phyloP scores from a whole-genome alignment of 2,113 vertebrate genomes.

The Thinocorus orbignyianus region DNA sequence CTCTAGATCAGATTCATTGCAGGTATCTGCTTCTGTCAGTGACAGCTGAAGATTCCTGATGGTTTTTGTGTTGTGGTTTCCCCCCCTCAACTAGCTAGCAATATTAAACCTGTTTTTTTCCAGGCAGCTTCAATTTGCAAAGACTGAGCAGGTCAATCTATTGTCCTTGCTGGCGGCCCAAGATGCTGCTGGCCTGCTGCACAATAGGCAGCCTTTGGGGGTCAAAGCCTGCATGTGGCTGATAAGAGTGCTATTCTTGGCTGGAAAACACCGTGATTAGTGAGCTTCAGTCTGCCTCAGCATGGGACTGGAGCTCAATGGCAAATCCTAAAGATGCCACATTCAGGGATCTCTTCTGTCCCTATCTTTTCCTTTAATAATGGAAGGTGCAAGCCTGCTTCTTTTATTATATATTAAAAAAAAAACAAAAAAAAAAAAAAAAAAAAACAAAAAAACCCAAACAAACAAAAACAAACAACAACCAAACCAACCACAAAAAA shows the following conservation, averaged over 20 bases:
- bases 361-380: background rate
- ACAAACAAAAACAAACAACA: too few relatives aligned
- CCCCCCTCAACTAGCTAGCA: background rate
- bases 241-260: constrained; percentile 64
- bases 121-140: constrained; percentile 24
- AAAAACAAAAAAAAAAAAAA: too few relatives aligned
- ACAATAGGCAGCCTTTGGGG: constrained; percentile 57
- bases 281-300: constrained; percentile 18
- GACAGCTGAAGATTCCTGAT: background rate
- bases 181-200: constrained; percentile 38
- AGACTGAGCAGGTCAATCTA: constrained; percentile 58
- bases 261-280: constrained; percentile 59
- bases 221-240: constrained; percentile 58
- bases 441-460: too few relatives aligned
- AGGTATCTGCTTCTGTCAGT: background rate
- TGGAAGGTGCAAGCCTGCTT: background rate
- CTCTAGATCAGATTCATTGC: background rate
- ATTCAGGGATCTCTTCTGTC: background rate
- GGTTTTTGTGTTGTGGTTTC: background rate
- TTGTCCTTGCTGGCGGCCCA: constrained; percentile 63
- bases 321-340: background rate
- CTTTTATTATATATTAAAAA: background rate
- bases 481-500: too few relatives aligned
- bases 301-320: background rate
- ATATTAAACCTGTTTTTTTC: background rate